Base-by-base conservation (phyloP, 2,888 invertebrate genomes). In the Mythimna albipuncta region DNA sequence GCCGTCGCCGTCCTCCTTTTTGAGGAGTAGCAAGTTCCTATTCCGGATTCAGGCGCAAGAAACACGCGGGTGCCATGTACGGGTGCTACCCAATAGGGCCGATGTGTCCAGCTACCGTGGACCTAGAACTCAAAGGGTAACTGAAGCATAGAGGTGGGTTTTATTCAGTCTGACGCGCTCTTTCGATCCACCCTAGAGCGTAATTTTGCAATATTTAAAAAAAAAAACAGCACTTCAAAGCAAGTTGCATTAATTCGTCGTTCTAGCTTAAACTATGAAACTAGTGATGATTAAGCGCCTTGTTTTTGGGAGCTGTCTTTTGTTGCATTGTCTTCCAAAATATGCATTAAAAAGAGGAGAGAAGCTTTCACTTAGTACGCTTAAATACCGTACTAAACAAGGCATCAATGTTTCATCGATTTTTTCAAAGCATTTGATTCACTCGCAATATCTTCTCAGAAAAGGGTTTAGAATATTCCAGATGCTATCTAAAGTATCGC, bases 401-500 rank as follows among this genome's bases (percentile, higher is more conserved):
- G 7, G 50, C 50, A 41, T 19, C 6, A 13, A 13, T 21, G 11
- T 54, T 13, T 16, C 54, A 10, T 26, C 10, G 5, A 64, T 69
- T 58, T 13, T 63, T 77, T 47, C 11, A 38, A 55, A 77, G 21
- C 2, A 64, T 52, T 64, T 67, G 1, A 47, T 44, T 58, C 6
- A 50, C 50, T 57, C 7, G 41, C 13, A 65, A 64, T 52, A 10
- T 69, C n/a, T 52, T 67, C 13, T 5, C 26, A 7, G 26, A 66
- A 64, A 69, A 70, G 35, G 63, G 26, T 55, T 66, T 69, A 64
- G 55, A 69, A 67, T 74, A 77, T 75, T 81, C 70, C 66, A 35
- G 21, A 68, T 55, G 64, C 21, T 61, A 52, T 72, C 63, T 52
- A 61, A 82, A 72, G 63, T 72, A 75, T 75, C 68, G 70, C 65